A percentile compares a stretch with the other conserved stretches of the same genome.
phyloP scores from a whole-genome alignment of 2,797 vertebrate species.

The Enteromius treurensis region DNA sequence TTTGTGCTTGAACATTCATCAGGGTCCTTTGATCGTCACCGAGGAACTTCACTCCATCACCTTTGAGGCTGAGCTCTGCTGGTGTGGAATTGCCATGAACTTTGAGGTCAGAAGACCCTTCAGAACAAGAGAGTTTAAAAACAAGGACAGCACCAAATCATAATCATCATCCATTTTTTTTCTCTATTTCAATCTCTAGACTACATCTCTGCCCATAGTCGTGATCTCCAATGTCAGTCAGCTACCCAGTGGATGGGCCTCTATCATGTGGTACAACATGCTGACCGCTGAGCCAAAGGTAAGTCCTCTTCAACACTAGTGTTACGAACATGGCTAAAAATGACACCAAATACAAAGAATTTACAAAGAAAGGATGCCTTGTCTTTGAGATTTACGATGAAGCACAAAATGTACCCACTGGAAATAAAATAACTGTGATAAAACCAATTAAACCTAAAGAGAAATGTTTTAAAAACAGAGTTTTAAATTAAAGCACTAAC shows the following conservation, averaged over 20 bases:
- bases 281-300: constrained; percentile 90
- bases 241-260: constrained; percentile 96
- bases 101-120: constrained; percentile 83
- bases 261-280: constrained; percentile 99
- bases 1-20: not conserved
- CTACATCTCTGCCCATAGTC: constrained; percentile 89
- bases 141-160: not conserved
- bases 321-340: not conserved
- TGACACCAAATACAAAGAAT: not conserved
- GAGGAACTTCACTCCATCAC: constrained; percentile 88
- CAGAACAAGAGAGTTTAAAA: not conserved
- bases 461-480: not conserved
- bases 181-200: constrained; percentile 71
- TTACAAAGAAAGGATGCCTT: too few relatives aligned
- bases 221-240: constrained; percentile 98
- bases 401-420: not conserved
- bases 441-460: not conserved
- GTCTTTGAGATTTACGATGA: not conserved
- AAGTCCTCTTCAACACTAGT: constrained; percentile 31
- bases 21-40: constrained; percentile 89
- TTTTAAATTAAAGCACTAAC: not conserved
- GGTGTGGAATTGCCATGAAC: constrained; percentile 84
- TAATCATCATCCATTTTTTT: not conserved
- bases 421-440: not conserved
- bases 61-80: constrained; percentile 89